phyloP scores from a whole-genome alignment of 2,113 vertebrate species.

The Dasyurus viverrinus region DNA sequence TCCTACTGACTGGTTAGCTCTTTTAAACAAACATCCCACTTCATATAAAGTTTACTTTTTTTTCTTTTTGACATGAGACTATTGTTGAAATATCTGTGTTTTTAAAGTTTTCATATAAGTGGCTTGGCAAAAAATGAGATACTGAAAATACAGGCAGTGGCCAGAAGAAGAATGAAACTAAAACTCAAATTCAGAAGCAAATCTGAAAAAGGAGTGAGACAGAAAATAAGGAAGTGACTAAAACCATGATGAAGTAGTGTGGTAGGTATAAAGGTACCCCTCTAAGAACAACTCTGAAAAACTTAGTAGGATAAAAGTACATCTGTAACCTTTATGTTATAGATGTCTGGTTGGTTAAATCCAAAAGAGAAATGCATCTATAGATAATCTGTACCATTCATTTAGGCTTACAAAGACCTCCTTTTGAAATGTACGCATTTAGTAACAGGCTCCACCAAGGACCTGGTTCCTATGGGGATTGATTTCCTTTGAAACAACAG shows the following conservation, averaged over 20 bases:
- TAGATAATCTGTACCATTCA: not conserved
- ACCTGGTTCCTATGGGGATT: not conserved
- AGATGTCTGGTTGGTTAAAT: not conserved
- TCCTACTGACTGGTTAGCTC: not conserved
- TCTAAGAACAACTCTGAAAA: slow-evolving; percentile 25
- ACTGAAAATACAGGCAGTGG: slow-evolving; percentile 13
- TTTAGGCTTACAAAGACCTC: not conserved
- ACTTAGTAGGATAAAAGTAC: not conserved
- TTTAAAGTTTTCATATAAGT: not conserved
- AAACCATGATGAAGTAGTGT: not conserved
- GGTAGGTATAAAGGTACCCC: not conserved
- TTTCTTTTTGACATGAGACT: not conserved
- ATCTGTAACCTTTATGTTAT: not conserved
- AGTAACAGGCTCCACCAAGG: not conserved
- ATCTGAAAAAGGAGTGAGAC: not conserved
- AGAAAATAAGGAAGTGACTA: not conserved
- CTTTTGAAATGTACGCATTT: not conserved
- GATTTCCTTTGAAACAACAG: not conserved
- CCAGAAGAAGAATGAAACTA: slow-evolving; percentile 19
- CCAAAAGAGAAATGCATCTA: not conserved
- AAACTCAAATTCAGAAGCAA: slow-evolving; percentile 41
- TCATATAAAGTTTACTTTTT: slow-evolving; percentile 40
- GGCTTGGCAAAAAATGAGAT: not conserved
- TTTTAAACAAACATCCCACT: slow-evolving; percentile 25
- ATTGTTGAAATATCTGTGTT: slow-evolving; percentile 26